A percentile compares a stretch with the other conserved stretches of the same genome.
These are phyloP conservation scores for Leuciscus waleckii DNA, from an alignment of 2,797 vertebrate species.

Conservation along the genomic window DNA sequence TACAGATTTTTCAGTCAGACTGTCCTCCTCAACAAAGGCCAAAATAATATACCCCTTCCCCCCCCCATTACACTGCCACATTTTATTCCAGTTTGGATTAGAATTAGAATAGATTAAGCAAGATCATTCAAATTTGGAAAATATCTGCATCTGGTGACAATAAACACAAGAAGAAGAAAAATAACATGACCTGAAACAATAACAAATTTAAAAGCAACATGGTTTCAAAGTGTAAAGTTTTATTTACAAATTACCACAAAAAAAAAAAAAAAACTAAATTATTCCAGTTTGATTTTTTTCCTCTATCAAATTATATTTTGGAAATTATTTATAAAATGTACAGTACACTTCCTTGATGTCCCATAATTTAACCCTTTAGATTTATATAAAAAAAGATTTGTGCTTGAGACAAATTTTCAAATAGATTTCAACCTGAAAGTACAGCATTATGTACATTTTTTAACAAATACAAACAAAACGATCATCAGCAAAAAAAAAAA, in stretches of 20 bases:
- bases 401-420: constrained; percentile 83
- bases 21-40: neutral
- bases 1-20: neutral
- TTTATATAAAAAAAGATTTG: constrained; percentile 78
- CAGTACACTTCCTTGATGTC: constrained; percentile 76
- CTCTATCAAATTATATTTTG: constrained; percentile 83
- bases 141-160: neutral
- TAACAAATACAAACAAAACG: constrained; percentile 74
- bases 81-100: neutral
- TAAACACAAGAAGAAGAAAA: neutral
- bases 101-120: neutral
- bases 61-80: neutral
- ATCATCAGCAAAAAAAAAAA: constrained; percentile 43
- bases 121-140: neutral
- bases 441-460: constrained; percentile 80
- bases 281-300: constrained; percentile 80
- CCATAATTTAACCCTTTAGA: constrained; percentile 85
- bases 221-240: constrained; percentile 75
- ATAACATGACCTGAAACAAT: neutral
- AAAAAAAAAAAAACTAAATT: constrained; percentile 73
- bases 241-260: constrained; percentile 84
- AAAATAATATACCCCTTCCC: neutral
- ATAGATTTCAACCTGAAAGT: constrained; percentile 82
- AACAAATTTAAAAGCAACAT: constrained; percentile 23
- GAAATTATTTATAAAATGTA: constrained; percentile 84